Conservation (phyloP, 2,113 vertebrate genomes). For the Nycticebus coucang region DNA sequence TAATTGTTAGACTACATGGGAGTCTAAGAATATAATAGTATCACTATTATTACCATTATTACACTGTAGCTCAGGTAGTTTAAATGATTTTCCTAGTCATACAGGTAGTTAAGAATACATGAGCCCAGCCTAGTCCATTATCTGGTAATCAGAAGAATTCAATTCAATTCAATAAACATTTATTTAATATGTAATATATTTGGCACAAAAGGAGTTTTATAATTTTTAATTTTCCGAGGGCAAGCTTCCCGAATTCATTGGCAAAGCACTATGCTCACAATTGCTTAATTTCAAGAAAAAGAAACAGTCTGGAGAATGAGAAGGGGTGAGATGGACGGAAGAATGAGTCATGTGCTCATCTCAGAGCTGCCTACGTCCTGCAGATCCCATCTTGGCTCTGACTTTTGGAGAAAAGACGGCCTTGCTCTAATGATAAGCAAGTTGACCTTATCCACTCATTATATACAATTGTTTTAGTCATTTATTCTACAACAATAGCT, state of each 20-base stretch:
- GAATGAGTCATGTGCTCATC: not conserved
- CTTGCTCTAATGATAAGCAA: not conserved
- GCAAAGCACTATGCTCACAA: not conserved
- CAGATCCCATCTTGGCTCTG: not conserved
- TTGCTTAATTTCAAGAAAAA: slow-evolving; percentile 42
- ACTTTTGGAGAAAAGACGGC: slow-evolving; percentile 26
- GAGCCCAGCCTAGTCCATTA: not conserved
- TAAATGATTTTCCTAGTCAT: not conserved
- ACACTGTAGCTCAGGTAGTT: not conserved
- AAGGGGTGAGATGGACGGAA: slow-evolving; percentile 22
- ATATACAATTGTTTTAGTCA: not conserved
- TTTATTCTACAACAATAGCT: slow-evolving; percentile 49
- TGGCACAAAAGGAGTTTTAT: not conserved
- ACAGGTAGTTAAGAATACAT: not conserved
- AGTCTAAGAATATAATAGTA: not conserved
- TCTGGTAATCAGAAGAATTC: not conserved
- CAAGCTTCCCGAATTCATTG: slow-evolving; percentile 36
- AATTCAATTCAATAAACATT: slow-evolving; percentile 34
- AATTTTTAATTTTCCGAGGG: not conserved
- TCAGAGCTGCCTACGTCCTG: not conserved
- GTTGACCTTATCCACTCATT: not conserved
- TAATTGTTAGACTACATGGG: not conserved
- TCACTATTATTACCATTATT: not conserved
- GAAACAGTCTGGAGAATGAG: not conserved
- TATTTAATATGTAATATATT: not conserved